Percentiles rank a stretch among this genome's conserved stretches.
Conservation (phyloP, 2,888 invertebrate genomes). For the Drosophila koepferae region DNA sequence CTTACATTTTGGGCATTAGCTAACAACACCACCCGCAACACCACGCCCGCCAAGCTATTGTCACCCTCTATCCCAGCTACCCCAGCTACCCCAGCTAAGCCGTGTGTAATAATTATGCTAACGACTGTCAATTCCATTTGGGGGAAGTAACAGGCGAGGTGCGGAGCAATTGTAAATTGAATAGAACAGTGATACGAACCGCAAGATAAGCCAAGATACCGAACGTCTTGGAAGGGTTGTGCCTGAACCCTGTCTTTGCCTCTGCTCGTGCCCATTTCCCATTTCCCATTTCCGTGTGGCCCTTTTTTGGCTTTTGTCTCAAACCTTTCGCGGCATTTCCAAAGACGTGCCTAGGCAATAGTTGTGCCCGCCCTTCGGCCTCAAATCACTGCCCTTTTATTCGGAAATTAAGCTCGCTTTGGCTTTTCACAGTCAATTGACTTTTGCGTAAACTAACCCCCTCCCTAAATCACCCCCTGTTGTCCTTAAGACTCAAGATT, state of each 20-base stretch:
- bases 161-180: constrained; percentile 64
- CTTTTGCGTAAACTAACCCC: constrained; percentile 44
- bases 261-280: constrained; percentile 11
- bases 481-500: background rate
- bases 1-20: constrained; percentile 59
- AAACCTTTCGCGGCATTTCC: constrained; percentile 14
- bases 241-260: background rate
- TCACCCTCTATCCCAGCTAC: constrained; percentile 13
- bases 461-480: background rate
- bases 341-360: constrained; percentile 62
- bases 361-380: constrained; percentile 51
- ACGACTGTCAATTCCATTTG: constrained; percentile 75
- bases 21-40: constrained; percentile 19
- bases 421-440: constrained; percentile 80
- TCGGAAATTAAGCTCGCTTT: constrained; percentile 75
- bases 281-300: background rate
- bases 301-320: constrained; percentile 27
- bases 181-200: constrained; percentile 64
- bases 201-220: constrained; percentile 59
- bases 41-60: constrained; percentile 10
- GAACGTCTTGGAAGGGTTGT: constrained; percentile 48
- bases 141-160: background rate
- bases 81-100: constrained; percentile 52
- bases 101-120: constrained; percentile 81
- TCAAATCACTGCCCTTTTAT: constrained; percentile 72